phyloP scores from a whole-genome alignment of 2,797 vertebrate genomes.

The Pantherophis vulpinus region DNA sequence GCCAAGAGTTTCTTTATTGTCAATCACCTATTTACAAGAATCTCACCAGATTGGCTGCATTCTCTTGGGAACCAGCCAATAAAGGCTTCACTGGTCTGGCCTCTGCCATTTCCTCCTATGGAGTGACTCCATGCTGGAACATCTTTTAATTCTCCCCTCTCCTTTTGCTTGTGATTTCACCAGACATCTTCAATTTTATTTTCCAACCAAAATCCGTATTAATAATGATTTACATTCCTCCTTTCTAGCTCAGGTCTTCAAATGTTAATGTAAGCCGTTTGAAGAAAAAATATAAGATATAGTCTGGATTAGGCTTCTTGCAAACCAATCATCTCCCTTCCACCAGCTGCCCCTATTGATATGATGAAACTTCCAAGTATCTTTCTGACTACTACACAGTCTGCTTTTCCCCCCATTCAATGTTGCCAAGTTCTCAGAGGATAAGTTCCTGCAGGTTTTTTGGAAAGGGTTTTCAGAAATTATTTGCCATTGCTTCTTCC shows the following conservation, averaged over 20 bases:
- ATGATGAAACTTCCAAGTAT: slow-evolving; percentile 38
- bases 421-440: background rate
- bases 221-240: slow-evolving; percentile 45
- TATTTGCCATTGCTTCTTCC: background rate
- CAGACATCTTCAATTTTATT: slow-evolving; percentile 29
- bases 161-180: background rate
- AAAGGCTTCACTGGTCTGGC: background rate
- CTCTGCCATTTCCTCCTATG: background rate
- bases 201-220: slow-evolving; percentile 40
- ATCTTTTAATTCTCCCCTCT: background rate
- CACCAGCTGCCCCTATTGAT: background rate
- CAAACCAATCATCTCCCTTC: background rate
- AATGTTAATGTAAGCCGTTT: slow-evolving; percentile 35
- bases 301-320: background rate
- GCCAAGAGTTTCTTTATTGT: background rate
- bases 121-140: background rate
- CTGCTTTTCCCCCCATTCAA: background rate
- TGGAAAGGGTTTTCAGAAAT: background rate
- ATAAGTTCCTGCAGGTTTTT: background rate
- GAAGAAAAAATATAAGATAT: slow-evolving; percentile 11
- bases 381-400: background rate
- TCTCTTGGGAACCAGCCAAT: background rate
- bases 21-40: background rate
- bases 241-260: slow-evolving; percentile 40
- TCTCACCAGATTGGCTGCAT: background rate